phyloP scores from a whole-genome alignment of 2,797 vertebrate genomes.

The Bovichtus variegatus region DNA sequence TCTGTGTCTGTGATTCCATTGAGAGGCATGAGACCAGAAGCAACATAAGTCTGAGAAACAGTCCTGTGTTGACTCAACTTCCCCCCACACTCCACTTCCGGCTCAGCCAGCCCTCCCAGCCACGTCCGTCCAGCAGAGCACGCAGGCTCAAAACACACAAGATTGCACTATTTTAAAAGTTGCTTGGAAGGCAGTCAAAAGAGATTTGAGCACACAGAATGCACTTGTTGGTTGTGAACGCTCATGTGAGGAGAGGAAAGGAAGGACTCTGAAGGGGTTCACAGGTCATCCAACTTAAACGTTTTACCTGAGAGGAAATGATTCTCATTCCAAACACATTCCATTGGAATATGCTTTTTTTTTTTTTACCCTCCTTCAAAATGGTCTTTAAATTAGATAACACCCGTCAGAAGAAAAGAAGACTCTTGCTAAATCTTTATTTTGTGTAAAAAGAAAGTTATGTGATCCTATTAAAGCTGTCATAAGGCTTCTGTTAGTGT shows the following conservation, averaged over 20 bases:
- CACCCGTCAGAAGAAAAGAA: conserved; percentile 1
- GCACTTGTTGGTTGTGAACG: conserved; percentile 12
- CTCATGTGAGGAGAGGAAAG: conserved; percentile 23
- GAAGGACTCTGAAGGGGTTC: conserved; percentile 35
- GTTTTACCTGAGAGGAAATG: conserved; percentile 60
- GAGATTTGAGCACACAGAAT: conserved; percentile 6
- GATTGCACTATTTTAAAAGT: conserved; percentile 19
- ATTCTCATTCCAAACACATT: conserved; percentile 66
- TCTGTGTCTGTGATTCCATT: conserved; percentile 37
- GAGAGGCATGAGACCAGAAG: conserved; percentile 68
- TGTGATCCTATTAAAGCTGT: conserved; percentile 10
- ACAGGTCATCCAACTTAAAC: conserved; percentile 40
- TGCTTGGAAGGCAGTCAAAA: not conserved
- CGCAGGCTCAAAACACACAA: conserved; percentile 8
- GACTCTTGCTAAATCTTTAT: not conserved
- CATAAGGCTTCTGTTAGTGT: conserved; percentile 21
- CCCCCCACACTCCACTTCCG: conserved; percentile 40
- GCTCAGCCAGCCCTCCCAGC: conserved; percentile 22
- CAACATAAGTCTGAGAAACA: conserved; percentile 59
- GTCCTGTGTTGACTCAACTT: conserved; percentile 64
- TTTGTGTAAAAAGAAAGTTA: conserved; percentile 23
- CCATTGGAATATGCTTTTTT: conserved; percentile 22
- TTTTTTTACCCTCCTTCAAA: not conserved
- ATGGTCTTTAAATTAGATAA: not conserved
- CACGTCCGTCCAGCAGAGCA: conserved; percentile 18